Base-by-base conservation (phyloP, 2,113 vertebrate genomes). In the Callipepla squamata region DNA sequence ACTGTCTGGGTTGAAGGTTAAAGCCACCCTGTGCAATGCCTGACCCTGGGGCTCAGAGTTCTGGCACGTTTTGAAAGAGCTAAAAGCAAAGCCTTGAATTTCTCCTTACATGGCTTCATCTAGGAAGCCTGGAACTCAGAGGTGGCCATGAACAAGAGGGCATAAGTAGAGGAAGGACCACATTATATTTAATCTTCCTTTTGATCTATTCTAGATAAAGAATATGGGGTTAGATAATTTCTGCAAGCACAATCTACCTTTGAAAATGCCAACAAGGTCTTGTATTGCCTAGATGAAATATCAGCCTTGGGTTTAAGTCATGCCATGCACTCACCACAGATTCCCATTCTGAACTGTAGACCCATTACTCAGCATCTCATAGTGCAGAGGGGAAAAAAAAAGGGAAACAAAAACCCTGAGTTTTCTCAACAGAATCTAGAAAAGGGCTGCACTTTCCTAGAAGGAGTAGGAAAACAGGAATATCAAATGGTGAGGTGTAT, bases 131-230 rank as follows among this genome's bases (percentile, higher is more conserved):
- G 77, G 65, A n/a, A 61, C 21, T 50, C 51, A 14, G 47, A 20
- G 5, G n/a, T 65, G 18, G 4, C 44, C 63, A 7, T 5, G 9
- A 66, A 14, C 10, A 20, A 15, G 47, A 42, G 30, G 25, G 5
- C 1, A 5, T 1, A 17, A 62, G 18, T 10, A 22, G 8, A 66
- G n/a, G 30, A 51, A 76, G 44, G 40, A 38, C 10, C 25, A 8
- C 0, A 0, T 14, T 22, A 0, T 1, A 6, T 10, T 51, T 69
- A 3, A 13, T 1, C 36, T 62, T 62, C 62, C 42, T 32, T 66
- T 50, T 40, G 66, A 59, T 8, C 30, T 38, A 7, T 50, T 66
- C 23, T 4, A 19, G 57, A 25, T 0, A 22, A 7, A 51, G 28
- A 40, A 6, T 14, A 57, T 7, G 34, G 40, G 65, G 7, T 53